Evolutionary conservation across 2,888 invertebrate genomes (phyloP).

Genomic region (Piscicola geometra): DNA sequence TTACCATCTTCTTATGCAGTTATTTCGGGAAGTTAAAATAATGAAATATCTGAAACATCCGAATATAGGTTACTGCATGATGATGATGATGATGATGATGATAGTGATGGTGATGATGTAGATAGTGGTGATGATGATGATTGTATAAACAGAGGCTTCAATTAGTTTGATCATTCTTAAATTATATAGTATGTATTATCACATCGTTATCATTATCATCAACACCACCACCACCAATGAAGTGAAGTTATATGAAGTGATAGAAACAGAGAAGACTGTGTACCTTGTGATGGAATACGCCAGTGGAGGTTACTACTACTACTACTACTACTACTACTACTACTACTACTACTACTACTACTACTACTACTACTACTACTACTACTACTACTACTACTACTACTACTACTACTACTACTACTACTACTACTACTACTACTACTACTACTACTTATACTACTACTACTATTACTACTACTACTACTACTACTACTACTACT

Average conservation of each 20-base stretch:
- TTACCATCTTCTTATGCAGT: slow-evolving; percentile 35
- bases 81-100: neutral
- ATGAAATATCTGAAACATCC: slow-evolving; percentile 45
- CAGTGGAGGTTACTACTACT: slow-evolving; percentile 68
- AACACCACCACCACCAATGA: slow-evolving; percentile 42
- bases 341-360: slow-evolving; percentile 5
- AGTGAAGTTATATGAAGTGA: slow-evolving; percentile 79
- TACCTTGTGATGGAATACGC: slow-evolving; percentile 99
- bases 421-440: too few relatives aligned
- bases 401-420: neutral
- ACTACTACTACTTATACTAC: too few relatives aligned
- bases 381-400: slow-evolving; percentile 10
- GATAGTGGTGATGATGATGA: slow-evolving; percentile 9
- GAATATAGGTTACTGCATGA: slow-evolving; percentile 41
- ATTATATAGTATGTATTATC: neutral
- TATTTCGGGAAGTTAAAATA: slow-evolving; percentile 43
- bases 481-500: neutral
- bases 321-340: neutral
- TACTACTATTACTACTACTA: too few relatives aligned
- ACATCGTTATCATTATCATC: neutral
- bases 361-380: slow-evolving; percentile 18
- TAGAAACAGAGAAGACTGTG: slow-evolving; percentile 98
- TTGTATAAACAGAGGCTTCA: neutral
- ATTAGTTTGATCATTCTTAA: neutral
- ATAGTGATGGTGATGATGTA: neutral